Percentiles rank a stretch among this genome's conserved stretches.
Evolutionary conservation across 2,888 invertebrate species (phyloP).

Genomic region (Fragum fragum): DNA sequence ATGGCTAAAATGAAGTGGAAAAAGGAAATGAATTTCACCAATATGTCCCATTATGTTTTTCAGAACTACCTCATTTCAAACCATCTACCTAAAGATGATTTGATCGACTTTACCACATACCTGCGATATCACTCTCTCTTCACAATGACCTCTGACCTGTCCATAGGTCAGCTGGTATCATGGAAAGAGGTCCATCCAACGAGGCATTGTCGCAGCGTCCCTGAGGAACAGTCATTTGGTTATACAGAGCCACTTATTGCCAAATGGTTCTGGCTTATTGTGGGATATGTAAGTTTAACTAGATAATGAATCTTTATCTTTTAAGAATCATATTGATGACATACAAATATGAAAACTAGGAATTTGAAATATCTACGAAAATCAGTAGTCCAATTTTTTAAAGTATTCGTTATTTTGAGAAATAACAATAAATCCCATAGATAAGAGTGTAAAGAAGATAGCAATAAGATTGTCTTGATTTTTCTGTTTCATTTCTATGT

Average conservation of each 20-base stretch:
- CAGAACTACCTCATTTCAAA: slow-evolving; percentile 92
- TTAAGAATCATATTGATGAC: no score
- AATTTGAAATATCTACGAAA: no score
- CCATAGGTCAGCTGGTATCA: slow-evolving; percentile 82
- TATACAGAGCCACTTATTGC: slow-evolving; percentile 84
- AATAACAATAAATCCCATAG: no score
- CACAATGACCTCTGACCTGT: slow-evolving; percentile 84
- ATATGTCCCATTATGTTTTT: slow-evolving; percentile 26
- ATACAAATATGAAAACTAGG: no score
- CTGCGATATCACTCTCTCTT: slow-evolving; percentile 92
- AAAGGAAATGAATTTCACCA: no score
- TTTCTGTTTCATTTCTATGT: no score
- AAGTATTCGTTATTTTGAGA: no score
- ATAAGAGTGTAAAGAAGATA: no score
- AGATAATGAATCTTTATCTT: no score
- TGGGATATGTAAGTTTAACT: slow-evolving; percentile 86
- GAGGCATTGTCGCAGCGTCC: slow-evolving; percentile 78
- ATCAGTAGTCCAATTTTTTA: no score
- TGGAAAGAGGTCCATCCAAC: slow-evolving; percentile 86
- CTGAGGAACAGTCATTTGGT: slow-evolving; percentile 81
- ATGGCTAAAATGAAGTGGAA: no score
- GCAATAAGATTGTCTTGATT: no score
- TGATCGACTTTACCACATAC: slow-evolving; percentile 92
- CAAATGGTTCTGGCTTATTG: slow-evolving; percentile 84
- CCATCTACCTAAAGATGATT: slow-evolving; percentile 93